Evolutionary conservation across 1,140 invertebrate genomes (phyloP).

Genomic region (Aporrectodea caliginosa): DNA sequence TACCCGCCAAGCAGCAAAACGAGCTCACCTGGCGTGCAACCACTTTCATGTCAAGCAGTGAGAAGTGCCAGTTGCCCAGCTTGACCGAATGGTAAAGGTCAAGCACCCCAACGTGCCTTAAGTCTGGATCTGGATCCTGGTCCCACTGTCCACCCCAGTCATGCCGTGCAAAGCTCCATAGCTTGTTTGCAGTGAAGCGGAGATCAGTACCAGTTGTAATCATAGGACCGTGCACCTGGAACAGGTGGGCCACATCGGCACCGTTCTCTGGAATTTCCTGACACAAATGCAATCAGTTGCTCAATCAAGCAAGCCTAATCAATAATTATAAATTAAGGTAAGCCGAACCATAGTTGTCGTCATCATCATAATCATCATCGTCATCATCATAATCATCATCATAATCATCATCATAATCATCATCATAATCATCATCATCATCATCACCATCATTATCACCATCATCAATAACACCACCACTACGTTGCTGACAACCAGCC

Average conservation of each 20-base stretch:
- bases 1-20: too few relatives aligned
- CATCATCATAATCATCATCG: too few relatives aligned
- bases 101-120: slow-evolving; percentile 62
- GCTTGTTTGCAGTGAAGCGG: slow-evolving; percentile 49
- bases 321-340: too few relatives aligned
- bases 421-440: too few relatives aligned
- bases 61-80: slow-evolving; percentile 58
- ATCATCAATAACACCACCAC: too few relatives aligned
- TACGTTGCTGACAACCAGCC: too few relatives aligned
- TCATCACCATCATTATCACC: too few relatives aligned
- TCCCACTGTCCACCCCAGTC: slow-evolving; percentile 55
- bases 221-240: slow-evolving; percentile 65
- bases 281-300: too few relatives aligned
- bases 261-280: slow-evolving; percentile 92
- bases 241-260: slow-evolving; percentile 76
- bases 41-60: slow-evolving; percentile 60
- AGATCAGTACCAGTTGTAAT: slow-evolving; percentile 61
- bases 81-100: slow-evolving; percentile 61
- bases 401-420: too few relatives aligned
- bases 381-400: too few relatives aligned
- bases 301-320: too few relatives aligned
- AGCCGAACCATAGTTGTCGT: too few relatives aligned
- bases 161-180: slow-evolving; percentile 52
- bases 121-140: slow-evolving; percentile 44
- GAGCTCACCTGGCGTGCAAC: slow-evolving; percentile 60